Conservation (phyloP, 2,888 invertebrate species). For the Drosophila barbarae region DNA sequence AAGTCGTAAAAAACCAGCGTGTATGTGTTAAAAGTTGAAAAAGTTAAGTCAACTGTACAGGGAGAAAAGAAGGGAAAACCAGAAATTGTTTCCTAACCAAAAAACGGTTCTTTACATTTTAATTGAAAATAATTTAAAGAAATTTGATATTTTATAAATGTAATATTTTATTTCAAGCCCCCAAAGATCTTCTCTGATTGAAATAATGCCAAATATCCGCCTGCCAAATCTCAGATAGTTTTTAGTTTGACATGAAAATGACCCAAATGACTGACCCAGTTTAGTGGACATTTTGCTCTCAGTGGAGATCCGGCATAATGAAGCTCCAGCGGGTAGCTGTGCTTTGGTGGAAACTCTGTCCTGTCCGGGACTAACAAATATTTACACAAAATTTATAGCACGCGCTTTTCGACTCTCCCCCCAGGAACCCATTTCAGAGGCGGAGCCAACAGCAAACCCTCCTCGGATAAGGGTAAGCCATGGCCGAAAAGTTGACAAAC, state of each 20-base stretch:
- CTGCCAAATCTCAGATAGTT: not conserved
- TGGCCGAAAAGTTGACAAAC: slow-evolving; percentile 65
- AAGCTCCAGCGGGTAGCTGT: slow-evolving; percentile 34
- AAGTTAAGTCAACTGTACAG: slow-evolving; percentile 1
- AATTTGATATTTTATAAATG: too few species aligned
- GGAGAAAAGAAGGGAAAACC: not conserved
- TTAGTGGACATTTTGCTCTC: not conserved
- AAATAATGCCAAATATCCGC: not conserved
- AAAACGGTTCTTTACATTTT: too few species aligned
- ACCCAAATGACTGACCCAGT: not conserved
- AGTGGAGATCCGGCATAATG: slow-evolving; percentile 42
- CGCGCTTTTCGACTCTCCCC: slow-evolving; percentile 41
- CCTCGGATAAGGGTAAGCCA: slow-evolving; percentile 54
- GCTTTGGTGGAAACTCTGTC: slow-evolving; percentile 21
- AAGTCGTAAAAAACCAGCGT: slow-evolving; percentile 41
- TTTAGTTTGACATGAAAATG: slow-evolving; percentile 1
- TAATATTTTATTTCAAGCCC: too few species aligned
- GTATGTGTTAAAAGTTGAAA: slow-evolving; percentile 27
- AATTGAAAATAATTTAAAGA: too few species aligned
- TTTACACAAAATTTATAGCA: slow-evolving; percentile 68
- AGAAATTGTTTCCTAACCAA: too few species aligned
- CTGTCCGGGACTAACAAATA: slow-evolving; percentile 56
- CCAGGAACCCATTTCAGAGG: slow-evolving; percentile 14
- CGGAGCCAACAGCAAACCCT: slow-evolving; percentile 37
- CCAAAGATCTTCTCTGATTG: not conserved